Evolutionary conservation across 2,797 vertebrate species (phyloP), one percentile per base, ranked within the genome.

Genomic region (Rhadinocentrus ornatus): DNA sequence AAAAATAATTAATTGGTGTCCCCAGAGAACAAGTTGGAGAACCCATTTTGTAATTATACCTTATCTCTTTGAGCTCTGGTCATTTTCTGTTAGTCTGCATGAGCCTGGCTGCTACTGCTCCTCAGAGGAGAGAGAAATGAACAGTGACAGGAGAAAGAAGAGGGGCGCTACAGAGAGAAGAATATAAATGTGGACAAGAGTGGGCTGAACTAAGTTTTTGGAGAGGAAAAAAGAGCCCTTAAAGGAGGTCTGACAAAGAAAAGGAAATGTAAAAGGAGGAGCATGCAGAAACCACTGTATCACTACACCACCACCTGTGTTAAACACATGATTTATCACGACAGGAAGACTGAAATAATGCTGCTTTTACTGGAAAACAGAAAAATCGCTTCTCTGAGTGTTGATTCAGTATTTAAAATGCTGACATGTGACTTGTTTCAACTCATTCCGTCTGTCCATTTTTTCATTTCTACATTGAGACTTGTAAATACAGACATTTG

Each of bases 21-120:
- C 63, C 61, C 56, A 6, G 70, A 76, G 77, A 73, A 73, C 0
- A 8, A 50, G 27, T 68, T 63, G 53, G 32, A 65, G 78, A 65
- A 52, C 20, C 60, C 32, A 37, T 60, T 54, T 50, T 62, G 57
- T 84, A 75, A 87, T 86, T 66, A 59, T 66, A 39, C 62, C 57
- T 71, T 78, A 71, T 83, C 71, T 78, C 44, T 63, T 11, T 63
- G 48, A 83, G 71, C 75, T 56, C n/a, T n/a, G 66, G 48, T 66
- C 6, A 46, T 41, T 41, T 46, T 46, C 41, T 41, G 15, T 41
- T 41, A 16, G 24, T 66, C 65, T 72, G 60, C 11, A 34, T 2
- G 27, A 66, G 66, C 46, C 27, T 0, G 44, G 61, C 57, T 66
- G 41, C 32, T 15, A 55, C 9, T 57, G 24, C 48, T 62, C 41